Conservation (phyloP, 2,113 vertebrate species). For the Pardalotus punctatus region DNA sequence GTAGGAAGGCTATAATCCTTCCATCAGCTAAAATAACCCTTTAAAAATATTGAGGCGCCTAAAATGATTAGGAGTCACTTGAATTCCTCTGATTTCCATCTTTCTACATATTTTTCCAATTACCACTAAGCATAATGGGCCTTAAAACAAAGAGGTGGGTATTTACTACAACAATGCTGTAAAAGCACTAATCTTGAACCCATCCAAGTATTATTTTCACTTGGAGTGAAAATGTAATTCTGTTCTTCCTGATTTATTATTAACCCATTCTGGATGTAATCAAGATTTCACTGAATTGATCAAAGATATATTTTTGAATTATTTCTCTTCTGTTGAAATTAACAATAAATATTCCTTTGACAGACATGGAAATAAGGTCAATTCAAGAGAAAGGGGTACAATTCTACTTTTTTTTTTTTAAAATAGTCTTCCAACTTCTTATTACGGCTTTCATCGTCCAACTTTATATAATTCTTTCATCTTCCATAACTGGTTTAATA, state of each 20-base stretch:
- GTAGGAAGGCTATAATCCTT: not conserved
- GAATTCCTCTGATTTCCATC: not conserved
- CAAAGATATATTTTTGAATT: not conserved
- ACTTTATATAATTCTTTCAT: not conserved
- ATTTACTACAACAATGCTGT: not conserved
- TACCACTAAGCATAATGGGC: accelerated
- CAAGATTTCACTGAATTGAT: not conserved
- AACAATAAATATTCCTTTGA: not conserved
- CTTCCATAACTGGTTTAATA: not conserved
- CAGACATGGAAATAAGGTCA: not conserved
- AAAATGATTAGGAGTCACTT: not conserved
- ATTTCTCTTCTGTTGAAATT: not conserved
- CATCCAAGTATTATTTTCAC: not conserved
- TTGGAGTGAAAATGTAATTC: not conserved
- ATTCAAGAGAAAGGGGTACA: accelerated
- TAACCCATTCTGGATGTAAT: not conserved
- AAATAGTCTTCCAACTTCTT: not conserved
- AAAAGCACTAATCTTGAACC: not conserved
- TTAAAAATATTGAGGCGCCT: not conserved
- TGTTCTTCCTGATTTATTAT: not conserved
- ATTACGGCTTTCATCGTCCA: not conserved
- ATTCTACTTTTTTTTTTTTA: not conserved
- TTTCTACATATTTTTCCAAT: not conserved
- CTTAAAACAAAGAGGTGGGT: not conserved
- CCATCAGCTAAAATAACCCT: not conserved